Percentiles rank a stretch among this genome's conserved stretches.
Conservation (phyloP, 2,113 vertebrate species). For the Albula glossodonta region DNA sequence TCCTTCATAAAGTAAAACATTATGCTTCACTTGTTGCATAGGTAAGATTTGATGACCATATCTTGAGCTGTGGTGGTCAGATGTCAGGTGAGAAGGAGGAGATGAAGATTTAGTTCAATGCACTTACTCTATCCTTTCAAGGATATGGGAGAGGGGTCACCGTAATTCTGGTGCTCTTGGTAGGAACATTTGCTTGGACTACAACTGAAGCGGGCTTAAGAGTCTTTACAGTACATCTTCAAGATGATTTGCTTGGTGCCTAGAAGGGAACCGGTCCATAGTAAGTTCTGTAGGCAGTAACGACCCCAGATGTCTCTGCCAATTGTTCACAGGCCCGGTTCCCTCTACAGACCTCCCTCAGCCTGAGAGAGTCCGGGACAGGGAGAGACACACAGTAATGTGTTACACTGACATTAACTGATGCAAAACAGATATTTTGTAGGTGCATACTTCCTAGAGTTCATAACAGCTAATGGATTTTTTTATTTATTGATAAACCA, state of each 20-base stretch:
- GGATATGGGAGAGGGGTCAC: not conserved
- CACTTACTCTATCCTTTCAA: not conserved
- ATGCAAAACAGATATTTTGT: not conserved
- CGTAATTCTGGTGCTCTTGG: not conserved
- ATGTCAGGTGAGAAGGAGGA: not conserved
- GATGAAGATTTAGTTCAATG: not conserved
- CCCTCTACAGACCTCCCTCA: constrained; percentile 74
- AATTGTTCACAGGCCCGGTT: constrained; percentile 71
- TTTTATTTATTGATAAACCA: not conserved
- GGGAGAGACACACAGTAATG: not conserved
- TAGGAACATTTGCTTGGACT: not conserved
- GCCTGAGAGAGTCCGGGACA: constrained; percentile 43
- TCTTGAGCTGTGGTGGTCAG: not conserved
- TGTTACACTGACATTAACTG: not conserved
- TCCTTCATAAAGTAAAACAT: not conserved
- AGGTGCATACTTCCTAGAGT: not conserved
- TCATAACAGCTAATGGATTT: not conserved
- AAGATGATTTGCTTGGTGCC: not conserved
- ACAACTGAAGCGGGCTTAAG: not conserved
- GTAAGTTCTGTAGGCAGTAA: constrained; percentile 70
- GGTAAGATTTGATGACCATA: not conserved
- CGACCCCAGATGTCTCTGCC: constrained; percentile 70
- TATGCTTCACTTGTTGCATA: not conserved
- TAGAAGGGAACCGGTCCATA: constrained; percentile 72
- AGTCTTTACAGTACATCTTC: not conserved